Evolutionary conservation across 2,113 vertebrate genomes (phyloP), one percentile per base, ranked within the genome.

Genomic region (Cryptotis parvus): DNA sequence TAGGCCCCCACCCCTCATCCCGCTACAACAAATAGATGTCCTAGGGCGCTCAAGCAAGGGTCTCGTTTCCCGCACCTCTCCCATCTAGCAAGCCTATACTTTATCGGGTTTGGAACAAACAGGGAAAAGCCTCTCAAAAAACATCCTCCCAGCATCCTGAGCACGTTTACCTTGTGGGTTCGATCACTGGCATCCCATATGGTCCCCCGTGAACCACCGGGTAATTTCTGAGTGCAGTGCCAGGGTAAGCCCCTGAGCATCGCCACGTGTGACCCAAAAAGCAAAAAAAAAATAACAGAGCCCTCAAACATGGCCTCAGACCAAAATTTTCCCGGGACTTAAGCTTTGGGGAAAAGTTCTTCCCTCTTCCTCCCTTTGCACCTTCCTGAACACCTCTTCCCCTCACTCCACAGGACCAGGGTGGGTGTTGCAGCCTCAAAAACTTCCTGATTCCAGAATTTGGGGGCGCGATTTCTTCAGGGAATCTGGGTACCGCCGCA

Each of bases 1-100:
- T 91, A 75, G 58, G 79, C 14, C 92, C 95, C 29, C 94, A 5
- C 55, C 18, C 55, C 55, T 49, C 45, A n/a, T 49, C 95, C 0
- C 9, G n/a, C 22, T 95, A 94, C 73, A 65, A 18, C 33, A 70
- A 35, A 27, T n/a, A 52, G 76, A 89, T 43, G 24, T 33, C 20
- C 58, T 35, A 0, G 37, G 85, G 75, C 16, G 27, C 65, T 45
- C 43, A 4, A 6, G n/a, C 20, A 43, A 0, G 31, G 31, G 73
- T 8, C 49, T 4, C 11, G 5, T 39, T 33, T 6, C 14, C 16
- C 20, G 18, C 55, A 55, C 66, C 31, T 18, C 33, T 12, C n/a
- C 63, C 11, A n/a, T 1, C 29, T 1, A 3, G 52, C 39, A 39
- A 65, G 9, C 29, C 29, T 52, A 14, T 9, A 49, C 14, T 15